Base-by-base conservation (phyloP, 2,888 invertebrate genomes). In the Abscondita cerata region DNA sequence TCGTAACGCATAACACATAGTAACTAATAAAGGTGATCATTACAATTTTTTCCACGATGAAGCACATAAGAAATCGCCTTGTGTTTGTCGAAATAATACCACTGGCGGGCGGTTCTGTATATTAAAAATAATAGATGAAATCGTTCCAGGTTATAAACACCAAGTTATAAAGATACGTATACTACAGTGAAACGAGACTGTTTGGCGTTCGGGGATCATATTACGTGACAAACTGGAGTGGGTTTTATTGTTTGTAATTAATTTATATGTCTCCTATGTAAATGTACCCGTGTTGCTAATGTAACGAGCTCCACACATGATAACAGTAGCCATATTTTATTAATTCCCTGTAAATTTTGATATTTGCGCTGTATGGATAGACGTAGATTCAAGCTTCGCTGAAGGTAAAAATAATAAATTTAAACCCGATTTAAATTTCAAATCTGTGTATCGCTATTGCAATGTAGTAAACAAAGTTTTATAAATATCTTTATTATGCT, bases 191-290 rank as follows among this genome's bases (percentile, higher is more conserved):
- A 44, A 44, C 18, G 44, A 44, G 44, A 44, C 44, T 44, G 44
- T 44, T 18, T 44, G 44, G 44, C 44, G 44, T 16, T 44, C 44
- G 16, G 44, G 5, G 16, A 44, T 44, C 44, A 44, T 18, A 44
- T 61, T 47, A 47, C 41, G 25, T 18, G 48, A 18, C 8, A 56
- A 62, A 58, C 48, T 47, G 59, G 44, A 51, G 52, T 46, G 64
- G 66, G 64, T 66, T 70, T 71, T 72, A 72, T 74, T 71, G 72
- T 71, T 68, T 66, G 70, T 71, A 72, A 74, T 74, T 72, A 74
- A 74, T 74, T 73, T 73, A 73, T 72, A 66, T 67, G 72, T 70
- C 72, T 71, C 69, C 64, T 71, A 74, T 74, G 74, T 65, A 72
- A 73, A 74, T 74, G 59, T 52, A 54, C 44, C 40, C 59, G 61